phyloP scores from a whole-genome alignment of 2,888 invertebrate species.

The Lasioglossum marginatum region DNA sequence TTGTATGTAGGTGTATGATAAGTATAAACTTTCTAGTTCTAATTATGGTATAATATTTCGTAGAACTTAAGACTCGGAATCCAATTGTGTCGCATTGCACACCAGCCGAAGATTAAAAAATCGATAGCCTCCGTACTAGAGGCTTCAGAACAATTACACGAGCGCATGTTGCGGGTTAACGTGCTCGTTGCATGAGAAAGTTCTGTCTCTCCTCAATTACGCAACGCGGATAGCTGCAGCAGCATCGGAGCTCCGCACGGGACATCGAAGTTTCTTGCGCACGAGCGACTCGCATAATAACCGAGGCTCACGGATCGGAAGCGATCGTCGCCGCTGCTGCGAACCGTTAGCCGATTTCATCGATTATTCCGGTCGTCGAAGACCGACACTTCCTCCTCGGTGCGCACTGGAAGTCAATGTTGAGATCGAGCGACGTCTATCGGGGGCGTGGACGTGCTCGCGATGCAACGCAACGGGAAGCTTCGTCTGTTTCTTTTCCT shows the following conservation, averaged over 20 bases:
- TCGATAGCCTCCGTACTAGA: neutral
- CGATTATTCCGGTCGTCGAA: conserved; percentile 74
- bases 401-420: conserved; percentile 46
- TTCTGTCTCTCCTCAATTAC: neutral
- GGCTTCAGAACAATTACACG: neutral
- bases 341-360: conserved; percentile 74
- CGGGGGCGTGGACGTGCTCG: conserved; percentile 53
- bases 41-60: neutral
- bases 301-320: conserved; percentile 64
- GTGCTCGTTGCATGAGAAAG: neutral
- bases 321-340: conserved; percentile 55
- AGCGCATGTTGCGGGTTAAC: neutral
- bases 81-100: neutral
- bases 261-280: conserved; percentile 42
- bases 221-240: neutral
- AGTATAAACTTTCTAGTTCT: too few relatives aligned
- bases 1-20: neutral
- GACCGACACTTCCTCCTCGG: conserved; percentile 71
- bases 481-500: neutral
- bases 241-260: conserved; percentile 37
- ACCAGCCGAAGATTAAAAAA: neutral
- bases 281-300: conserved; percentile 63
- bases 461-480: conserved; percentile 59
- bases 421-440: conserved; percentile 45
- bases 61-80: neutral